phyloP scores from a whole-genome alignment of 2,113 vertebrate species.

The Atrichornis clamosus region DNA sequence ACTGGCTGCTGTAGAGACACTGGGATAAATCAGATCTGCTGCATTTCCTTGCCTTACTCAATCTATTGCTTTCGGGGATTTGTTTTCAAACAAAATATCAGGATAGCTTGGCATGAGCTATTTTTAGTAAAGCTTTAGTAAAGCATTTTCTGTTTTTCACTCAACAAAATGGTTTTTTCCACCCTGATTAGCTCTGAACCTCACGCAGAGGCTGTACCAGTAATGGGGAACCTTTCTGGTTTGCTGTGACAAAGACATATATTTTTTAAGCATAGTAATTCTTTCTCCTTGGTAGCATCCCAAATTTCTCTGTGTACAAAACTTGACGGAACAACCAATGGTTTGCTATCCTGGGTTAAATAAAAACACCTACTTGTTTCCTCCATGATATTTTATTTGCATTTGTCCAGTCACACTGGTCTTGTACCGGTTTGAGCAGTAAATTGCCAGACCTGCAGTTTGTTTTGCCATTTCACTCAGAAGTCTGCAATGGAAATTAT shows the following conservation, averaged over 20 bases:
- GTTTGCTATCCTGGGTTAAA: neutral
- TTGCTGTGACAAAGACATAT: neutral
- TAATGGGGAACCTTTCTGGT: neutral
- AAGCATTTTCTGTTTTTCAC: neutral
- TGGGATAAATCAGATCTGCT: neutral
- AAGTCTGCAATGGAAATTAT: conserved; percentile 13
- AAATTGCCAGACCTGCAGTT: neutral
- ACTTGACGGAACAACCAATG: neutral
- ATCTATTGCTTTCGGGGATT: neutral
- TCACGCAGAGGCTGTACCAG: neutral
- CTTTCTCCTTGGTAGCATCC: neutral
- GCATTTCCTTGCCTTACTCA: neutral
- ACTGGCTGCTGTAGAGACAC: neutral
- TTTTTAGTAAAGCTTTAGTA: neutral
- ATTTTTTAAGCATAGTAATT: neutral
- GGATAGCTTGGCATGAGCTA: neutral
- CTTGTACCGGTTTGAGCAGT: neutral
- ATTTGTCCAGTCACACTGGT: neutral
- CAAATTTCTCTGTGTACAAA: neutral
- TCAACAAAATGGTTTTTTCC: neutral
- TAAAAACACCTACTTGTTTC: neutral
- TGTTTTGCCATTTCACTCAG: neutral
- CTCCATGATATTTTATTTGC: neutral
- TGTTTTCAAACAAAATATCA: neutral
- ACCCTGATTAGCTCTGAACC: neutral